Percentiles rank a stretch among this genome's conserved stretches.
These are phyloP conservation scores for Epinephelus lanceolatus DNA, from an alignment of 2,113 vertebrate species.

Conservation along the genomic window DNA sequence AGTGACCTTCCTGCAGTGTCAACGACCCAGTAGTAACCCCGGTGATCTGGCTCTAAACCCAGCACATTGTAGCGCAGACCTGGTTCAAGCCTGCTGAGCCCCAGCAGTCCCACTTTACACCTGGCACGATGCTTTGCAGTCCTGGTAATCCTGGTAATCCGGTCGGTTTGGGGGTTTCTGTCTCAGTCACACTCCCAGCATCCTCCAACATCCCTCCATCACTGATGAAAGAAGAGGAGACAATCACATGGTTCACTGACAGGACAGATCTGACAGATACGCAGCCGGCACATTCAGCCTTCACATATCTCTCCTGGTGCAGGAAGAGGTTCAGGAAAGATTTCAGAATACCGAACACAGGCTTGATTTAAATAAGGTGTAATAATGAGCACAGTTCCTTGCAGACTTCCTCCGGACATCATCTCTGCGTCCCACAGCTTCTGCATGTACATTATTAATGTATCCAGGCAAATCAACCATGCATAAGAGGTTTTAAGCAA, in stretches of 20 bases:
- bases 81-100: not conserved
- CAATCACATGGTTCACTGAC: conserved; percentile 16
- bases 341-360: not conserved
- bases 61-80: not conserved
- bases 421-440: not conserved
- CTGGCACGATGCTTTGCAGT: not conserved
- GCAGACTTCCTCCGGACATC: not conserved
- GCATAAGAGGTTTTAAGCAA: not conserved
- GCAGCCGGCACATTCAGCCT: not conserved
- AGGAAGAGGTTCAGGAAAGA: not conserved
- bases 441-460: not conserved
- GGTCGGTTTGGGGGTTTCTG: not conserved
- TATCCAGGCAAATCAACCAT: not conserved
- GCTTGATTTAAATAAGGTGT: not conserved
- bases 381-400: not conserved
- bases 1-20: conserved; percentile 33
- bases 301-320: not conserved
- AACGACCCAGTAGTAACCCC: not conserved
- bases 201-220: conserved; percentile 13
- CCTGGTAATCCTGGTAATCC: conserved; percentile 30
- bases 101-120: not conserved
- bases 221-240: not conserved
- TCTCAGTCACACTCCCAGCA: not conserved
- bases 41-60: conserved; percentile 11
- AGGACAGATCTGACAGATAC: not conserved